Evolutionary conservation across 1,140 invertebrate species (phyloP), one percentile per base, ranked within the genome.

Genomic region (Magallana ariakensis): DNA sequence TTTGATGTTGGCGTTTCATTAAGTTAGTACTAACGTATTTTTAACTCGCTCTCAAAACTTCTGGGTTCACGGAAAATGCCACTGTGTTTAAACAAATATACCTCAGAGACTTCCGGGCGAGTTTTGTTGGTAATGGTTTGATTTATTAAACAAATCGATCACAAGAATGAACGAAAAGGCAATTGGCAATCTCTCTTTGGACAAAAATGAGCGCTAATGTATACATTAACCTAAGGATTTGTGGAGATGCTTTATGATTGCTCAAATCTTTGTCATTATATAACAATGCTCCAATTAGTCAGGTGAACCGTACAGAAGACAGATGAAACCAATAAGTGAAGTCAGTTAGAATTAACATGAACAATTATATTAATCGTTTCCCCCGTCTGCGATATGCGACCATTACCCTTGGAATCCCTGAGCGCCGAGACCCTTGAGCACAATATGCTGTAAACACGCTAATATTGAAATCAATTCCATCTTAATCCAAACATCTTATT

Each of bases 281-380:
- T 10, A 22, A 70, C 26, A 26, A 70, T 26, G 19, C 7, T 22
- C 19, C 26, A 70, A 70, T 70, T 70, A 70, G 62, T 70, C 26
- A n/a, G 62, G 26, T 70, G 62, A 70, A 11, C 62, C 26, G 62
- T 22, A 19, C 5, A 70, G 7, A 22, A 70, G 62, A 70, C 62
- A 70, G 62, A 70, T 19, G 62, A 22, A 11, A 22, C 62, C 26
- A 70, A 70, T 70, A 22, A 70, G 62, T 22, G 62, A 70, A 70
- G 62, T 70, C 62, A 11, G 19, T 22, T 70, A 22, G 19, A 70
- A 70, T 70, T 70, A 70, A 70, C 62, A 19, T 70, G 62, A 70
- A 70, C 62, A 70, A 70, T 70, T 70, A 70, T 70, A 70, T 70
- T 70, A 70, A 70, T 70, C 16, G n/a, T 26, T 70, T 70, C 19